Evolutionary conservation across 2,888 invertebrate species (phyloP).

Genomic region (Tethea ocularis): DNA sequence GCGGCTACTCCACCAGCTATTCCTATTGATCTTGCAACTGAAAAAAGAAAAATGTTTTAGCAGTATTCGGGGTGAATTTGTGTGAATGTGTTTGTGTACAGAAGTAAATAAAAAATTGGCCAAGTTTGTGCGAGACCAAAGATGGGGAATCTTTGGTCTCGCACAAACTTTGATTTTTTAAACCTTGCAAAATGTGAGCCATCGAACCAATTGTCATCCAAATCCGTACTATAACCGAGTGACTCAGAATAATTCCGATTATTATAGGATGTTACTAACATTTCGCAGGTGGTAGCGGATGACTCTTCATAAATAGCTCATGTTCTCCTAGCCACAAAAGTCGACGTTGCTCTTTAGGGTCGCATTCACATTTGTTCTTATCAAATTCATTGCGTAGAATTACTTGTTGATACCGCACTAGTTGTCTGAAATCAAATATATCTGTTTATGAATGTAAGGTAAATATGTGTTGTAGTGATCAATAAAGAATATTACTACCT

Average conservation of each 20-base stretch:
- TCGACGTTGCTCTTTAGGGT: slow-evolving; percentile 88
- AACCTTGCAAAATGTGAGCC: too few relatives aligned
- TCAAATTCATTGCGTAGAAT: slow-evolving; percentile 93
- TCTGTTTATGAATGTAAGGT: too few relatives aligned
- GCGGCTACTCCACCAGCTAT: slow-evolving; percentile 91
- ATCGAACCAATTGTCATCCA: too few relatives aligned
- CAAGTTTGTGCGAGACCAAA: too few relatives aligned
- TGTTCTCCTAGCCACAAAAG: slow-evolving; percentile 90
- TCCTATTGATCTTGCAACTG: slow-evolving; percentile 83
- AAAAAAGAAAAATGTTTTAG: slow-evolving; percentile 19
- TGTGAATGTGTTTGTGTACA: too few relatives aligned
- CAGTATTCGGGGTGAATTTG: too few relatives aligned
- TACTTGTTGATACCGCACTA: slow-evolving; percentile 90
- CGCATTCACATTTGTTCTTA: slow-evolving; percentile 83
- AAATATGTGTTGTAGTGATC: too few relatives aligned
- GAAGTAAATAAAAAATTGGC: too few relatives aligned
- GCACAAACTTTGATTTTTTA: too few relatives aligned
- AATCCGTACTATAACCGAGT: too few relatives aligned
- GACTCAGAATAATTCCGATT: too few relatives aligned
- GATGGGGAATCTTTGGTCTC: too few relatives aligned
- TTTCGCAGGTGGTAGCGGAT: slow-evolving; percentile 87
- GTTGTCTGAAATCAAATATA: slow-evolving; percentile 80
- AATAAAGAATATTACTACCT: slow-evolving; percentile 66
- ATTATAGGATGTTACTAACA: slow-evolving; percentile 73
- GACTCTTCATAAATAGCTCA: slow-evolving; percentile 86